Conservation (phyloP, 2,797 vertebrate genomes). For the Myiotriccus ornatus region DNA sequence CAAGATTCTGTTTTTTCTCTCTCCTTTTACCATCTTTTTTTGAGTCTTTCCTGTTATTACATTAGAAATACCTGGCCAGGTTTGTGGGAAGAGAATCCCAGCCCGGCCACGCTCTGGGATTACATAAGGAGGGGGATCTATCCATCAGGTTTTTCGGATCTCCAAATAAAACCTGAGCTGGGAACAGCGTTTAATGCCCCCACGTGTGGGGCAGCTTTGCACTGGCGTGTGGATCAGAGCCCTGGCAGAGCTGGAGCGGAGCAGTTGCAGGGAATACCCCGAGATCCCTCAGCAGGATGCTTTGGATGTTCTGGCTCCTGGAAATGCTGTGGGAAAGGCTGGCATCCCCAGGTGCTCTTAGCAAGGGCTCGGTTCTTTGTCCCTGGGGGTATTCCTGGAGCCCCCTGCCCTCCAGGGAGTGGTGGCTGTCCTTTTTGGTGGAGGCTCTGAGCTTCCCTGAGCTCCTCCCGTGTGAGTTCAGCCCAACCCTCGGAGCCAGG, state of each 20-base stretch:
- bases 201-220: background rate
- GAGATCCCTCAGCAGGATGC: rapidly evolving
- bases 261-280: background rate
- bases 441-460: background rate
- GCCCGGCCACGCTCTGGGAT: background rate
- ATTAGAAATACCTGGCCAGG: background rate
- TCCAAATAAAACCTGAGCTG: background rate
- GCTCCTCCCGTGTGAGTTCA: background rate
- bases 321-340: rapidly evolving
- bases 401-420: rapidly evolving
- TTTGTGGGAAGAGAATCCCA: background rate
- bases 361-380: rapidly evolving
- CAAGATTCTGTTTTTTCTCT: background rate
- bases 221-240: rapidly evolving
- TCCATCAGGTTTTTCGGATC: background rate
- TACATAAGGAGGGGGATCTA: background rate
- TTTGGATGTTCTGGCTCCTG: background rate
- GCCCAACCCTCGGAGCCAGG: background rate
- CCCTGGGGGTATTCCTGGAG: background rate
- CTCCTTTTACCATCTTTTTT: background rate
- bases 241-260: background rate
- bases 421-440: rapidly evolving
- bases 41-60: background rate
- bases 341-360: rapidly evolving
- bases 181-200: background rate